A percentile compares a stretch with the other conserved stretches of the same genome.
Conservation (phyloP, 2,888 invertebrate species). For the Byasa hedistus region DNA sequence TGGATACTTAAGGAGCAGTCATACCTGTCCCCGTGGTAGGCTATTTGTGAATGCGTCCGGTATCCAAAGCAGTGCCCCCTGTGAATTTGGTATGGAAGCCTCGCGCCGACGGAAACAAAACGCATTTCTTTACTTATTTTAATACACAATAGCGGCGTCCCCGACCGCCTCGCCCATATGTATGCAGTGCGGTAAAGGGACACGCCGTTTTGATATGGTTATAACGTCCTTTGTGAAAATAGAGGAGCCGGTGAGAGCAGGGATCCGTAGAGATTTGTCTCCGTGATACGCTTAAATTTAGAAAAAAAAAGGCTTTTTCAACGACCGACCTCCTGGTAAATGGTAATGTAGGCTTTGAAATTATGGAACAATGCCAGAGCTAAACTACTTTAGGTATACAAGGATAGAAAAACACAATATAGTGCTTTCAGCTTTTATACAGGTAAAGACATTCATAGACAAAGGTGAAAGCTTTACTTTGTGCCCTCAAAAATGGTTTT, state of each 20-base stretch:
- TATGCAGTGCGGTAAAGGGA: constrained; percentile 75
- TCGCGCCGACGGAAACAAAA: constrained; percentile 68
- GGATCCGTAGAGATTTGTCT: constrained; percentile 66
- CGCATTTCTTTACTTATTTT: constrained; percentile 71
- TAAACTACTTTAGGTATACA: not conserved
- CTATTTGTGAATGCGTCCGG: constrained; percentile 48
- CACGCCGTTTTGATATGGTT: constrained; percentile 78
- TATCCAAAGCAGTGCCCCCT: constrained; percentile 52
- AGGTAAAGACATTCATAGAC: no score
- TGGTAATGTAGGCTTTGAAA: constrained; percentile 61
- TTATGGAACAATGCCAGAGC: constrained; percentile 12
- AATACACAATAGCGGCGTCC: constrained; percentile 64
- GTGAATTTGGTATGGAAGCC: constrained; percentile 66
- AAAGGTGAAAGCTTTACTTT: no score
- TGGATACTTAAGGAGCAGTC: constrained; percentile 24
- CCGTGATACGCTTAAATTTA: constrained; percentile 74
- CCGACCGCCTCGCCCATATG: constrained; percentile 60
- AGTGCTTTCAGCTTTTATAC: not conserved
- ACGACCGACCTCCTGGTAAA: constrained; percentile 63
- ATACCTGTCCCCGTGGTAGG: constrained; percentile 16
- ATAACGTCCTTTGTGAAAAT: constrained; percentile 75
- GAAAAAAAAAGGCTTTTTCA: constrained; percentile 51
- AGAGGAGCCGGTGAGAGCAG: constrained; percentile 66
- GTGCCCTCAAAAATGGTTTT: no score
- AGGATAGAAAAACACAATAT: not conserved